Base-by-base conservation (phyloP, 1,140 invertebrate species). In the Leptonema lineaticorne region DNA sequence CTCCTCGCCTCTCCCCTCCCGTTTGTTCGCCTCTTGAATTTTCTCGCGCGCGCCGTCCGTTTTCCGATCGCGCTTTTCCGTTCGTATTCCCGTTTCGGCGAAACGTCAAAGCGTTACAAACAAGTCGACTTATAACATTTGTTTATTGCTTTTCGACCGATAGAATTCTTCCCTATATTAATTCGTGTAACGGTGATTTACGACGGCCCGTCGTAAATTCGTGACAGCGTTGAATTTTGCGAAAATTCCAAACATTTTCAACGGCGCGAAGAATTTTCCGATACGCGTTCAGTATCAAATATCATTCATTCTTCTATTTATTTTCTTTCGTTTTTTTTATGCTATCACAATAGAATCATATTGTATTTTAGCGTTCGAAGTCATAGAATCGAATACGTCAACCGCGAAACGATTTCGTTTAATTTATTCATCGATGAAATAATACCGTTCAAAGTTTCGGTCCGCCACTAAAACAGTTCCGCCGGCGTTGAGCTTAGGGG, bases 91-190 rank as follows among this genome's bases (percentile, higher is more conserved):
- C 50, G 5, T 26, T 20, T 16, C 9, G 2, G 16, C 9, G 4
- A 57, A 22, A 63, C 60, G 62, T 66, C 59, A 63, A 64, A 69
- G 67, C 58, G 24, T n/a, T 69, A 69, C 67, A 69, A 69, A 67
- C 37, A 71, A 71, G 50, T 68, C 27, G 33, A 60, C 66, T 68
- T 68, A 64, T 41, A 62, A 64, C 60, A 71, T 71, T 71, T 71
- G 69, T 71, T 64, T 71, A 65, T 65, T 62, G 66, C 60, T 67
- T 60, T 68, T 68, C 37, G 30, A 20, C 53, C 62, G 66, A 53
- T 60, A 65, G 57, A 60, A 67, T 63, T 65, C n/a, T n/a, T n/a
- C 67, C 62, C 65, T 71, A 71, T 68, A 71, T 71, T 71, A 71
- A 71, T 71, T 71, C 68, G 62, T 53, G n/a, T 48, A 18, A 16